A percentile compares a stretch with the other conserved stretches of the same genome.
phyloP scores from a whole-genome alignment of 1,140 invertebrate genomes.

The Drosophila ironensis region DNA sequence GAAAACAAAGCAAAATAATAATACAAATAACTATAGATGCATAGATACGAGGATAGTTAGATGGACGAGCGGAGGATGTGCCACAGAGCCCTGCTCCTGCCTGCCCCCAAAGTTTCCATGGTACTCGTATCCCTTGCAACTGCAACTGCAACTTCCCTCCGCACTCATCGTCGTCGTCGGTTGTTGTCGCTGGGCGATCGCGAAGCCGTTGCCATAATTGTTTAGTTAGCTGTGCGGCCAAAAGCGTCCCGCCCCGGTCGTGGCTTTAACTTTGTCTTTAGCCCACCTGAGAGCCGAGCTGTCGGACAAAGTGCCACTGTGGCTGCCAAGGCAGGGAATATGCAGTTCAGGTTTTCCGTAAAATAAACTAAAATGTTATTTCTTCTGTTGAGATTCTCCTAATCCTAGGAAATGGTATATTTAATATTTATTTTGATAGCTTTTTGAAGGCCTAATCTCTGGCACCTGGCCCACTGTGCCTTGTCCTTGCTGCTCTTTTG shows the following conservation, averaged over 20 bases:
- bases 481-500: slow-evolving; percentile 46
- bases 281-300: slow-evolving; percentile 60
- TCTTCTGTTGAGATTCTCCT: too few species aligned
- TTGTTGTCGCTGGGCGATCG: slow-evolving; percentile 40
- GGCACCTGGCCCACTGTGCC: slow-evolving; percentile 14
- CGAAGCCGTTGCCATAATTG: slow-evolving; percentile 70
- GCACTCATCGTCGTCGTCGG: slow-evolving; percentile 31
- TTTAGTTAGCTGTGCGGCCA: slow-evolving; percentile 61
- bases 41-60: slow-evolving; percentile 76
- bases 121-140: not conserved
- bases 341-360: too few species aligned
- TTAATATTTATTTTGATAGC: too few species aligned
- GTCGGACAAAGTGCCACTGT: slow-evolving; percentile 8
- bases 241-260: slow-evolving; percentile 38
- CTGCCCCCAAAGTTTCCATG: not conserved
- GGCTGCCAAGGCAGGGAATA: too few species aligned
- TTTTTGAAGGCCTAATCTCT: too few species aligned
- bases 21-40: slow-evolving; percentile 79
- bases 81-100: slow-evolving; percentile 2
- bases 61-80: slow-evolving; percentile 57
- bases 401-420: too few species aligned
- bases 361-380: too few species aligned
- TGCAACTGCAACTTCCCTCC: not conserved
- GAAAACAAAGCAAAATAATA: slow-evolving; percentile 75
- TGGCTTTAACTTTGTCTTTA: slow-evolving; percentile 21